Conservation (phyloP, 2,888 invertebrate genomes). For the Onchidella celtica region DNA sequence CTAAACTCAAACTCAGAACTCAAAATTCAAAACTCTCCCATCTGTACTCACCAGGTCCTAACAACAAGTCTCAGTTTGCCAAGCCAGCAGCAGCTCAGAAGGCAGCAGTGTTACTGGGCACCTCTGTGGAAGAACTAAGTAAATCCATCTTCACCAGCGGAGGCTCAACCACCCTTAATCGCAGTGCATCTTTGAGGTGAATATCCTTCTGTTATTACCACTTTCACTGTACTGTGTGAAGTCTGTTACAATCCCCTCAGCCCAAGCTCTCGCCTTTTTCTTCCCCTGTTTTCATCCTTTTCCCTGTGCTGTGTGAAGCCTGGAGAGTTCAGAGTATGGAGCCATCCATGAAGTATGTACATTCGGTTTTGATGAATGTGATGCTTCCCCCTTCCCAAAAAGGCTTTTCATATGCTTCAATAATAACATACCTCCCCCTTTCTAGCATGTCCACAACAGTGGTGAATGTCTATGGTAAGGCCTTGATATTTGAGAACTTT, state of each 20-base stretch:
- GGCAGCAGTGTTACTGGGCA: constrained; percentile 82
- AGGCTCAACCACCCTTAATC: constrained; percentile 62
- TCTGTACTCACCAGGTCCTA: constrained; percentile 77
- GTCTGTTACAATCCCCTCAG: neutral
- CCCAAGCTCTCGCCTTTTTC: neutral
- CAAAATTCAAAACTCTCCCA: neutral
- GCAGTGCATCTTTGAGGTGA: constrained; percentile 67
- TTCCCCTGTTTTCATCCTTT: constrained; percentile 1
- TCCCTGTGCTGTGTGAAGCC: no score
- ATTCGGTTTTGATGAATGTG: no score
- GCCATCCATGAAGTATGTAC: no score
- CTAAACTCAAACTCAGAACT: neutral
- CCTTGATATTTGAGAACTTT: no score
- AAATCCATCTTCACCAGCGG: constrained; percentile 86
- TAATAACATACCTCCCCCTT: no score
- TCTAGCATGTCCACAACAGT: no score
- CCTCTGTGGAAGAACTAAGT: constrained; percentile 90
- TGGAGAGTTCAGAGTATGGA: no score
- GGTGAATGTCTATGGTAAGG: no score
- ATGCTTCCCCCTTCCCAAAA: no score
- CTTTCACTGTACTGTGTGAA: neutral
- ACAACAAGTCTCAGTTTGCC: constrained; percentile 80
- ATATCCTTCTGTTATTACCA: neutral
- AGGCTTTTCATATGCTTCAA: no score
- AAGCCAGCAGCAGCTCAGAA: constrained; percentile 77